phyloP scores from a whole-genome alignment of 2,888 invertebrate species.

The Molanna angustata region DNA sequence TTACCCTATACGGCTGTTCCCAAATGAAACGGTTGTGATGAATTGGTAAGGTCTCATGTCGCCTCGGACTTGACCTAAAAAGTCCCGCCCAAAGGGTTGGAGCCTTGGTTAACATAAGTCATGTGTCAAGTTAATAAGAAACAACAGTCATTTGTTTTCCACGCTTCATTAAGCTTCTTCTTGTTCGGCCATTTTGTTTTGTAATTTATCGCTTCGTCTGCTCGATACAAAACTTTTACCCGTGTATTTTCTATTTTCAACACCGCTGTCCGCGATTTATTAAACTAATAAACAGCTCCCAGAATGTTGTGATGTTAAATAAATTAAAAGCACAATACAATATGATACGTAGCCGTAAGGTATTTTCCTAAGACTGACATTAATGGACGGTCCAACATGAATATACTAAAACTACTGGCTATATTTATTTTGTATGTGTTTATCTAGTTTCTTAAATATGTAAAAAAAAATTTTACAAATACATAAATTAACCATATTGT shows the following conservation, averaged over 20 bases:
- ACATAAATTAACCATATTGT: too few species aligned
- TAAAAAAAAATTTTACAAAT: too few species aligned
- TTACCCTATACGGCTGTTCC: background rate
- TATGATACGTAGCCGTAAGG: too few species aligned
- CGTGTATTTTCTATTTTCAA: background rate
- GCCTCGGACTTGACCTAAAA: background rate
- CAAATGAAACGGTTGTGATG: background rate
- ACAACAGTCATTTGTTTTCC: constrained; percentile 31
- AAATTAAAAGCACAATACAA: too few species aligned
- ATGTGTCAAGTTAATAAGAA: constrained; percentile 33
- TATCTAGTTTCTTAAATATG: too few species aligned
- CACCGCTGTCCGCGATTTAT: background rate
- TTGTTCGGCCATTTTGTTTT: constrained; percentile 25
- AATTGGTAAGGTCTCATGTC: background rate
- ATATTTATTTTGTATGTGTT: too few species aligned
- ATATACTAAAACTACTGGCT: too few species aligned
- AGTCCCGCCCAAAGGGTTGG: background rate
- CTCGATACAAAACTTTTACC: background rate
- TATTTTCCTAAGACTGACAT: too few species aligned
- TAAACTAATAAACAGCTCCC: background rate
- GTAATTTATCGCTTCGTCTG: constrained; percentile 22
- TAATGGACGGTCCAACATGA: too few species aligned
- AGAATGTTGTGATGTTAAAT: too few species aligned
- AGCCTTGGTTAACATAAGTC: constrained; percentile 21
- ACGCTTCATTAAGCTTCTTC: constrained; percentile 31